Base-by-base conservation (phyloP, 2,797 vertebrate genomes). In the Hemibagrus guttatus region DNA sequence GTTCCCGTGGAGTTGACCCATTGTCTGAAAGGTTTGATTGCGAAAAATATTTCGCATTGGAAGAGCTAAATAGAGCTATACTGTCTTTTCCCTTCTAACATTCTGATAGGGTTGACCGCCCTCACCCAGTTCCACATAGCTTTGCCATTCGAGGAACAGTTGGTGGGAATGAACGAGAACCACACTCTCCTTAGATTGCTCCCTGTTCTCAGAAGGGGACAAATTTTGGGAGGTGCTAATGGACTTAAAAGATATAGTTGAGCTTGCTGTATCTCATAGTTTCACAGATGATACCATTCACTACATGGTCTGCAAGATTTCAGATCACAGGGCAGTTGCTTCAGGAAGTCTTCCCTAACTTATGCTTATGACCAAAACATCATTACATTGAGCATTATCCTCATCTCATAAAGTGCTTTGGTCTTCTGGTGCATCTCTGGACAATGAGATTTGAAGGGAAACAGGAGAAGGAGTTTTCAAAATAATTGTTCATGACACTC, bases 301-400 rank as follows among this genome's bases (percentile, higher is more conserved):
- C 71, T 90, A 88, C 63, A 63, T 91, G 81, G 81, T 84, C 5
- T 69, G 85, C 4, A 91, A 90, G 54, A 91, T 87, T 54, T 85
- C 6, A 28, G 86, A 89, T 78, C 89, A 89, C 76, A 86, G n/a
- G 85, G 19, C 87, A 89, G 7, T n/a, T 90, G 0, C 86, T 90
- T 21, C 86, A 89, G 21, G 75, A 89, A 19, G 66, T 72, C 17
- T 72, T 87, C 17, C 82, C 86, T 4, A 81, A 52, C 54, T 61
- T 87, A 23, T 0, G 4, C 13, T 71, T 84, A 6, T 7, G 74
- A 2, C 82, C 82, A 82, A 39, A 87, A 87, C 86, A 87, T 80
- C 71, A 87, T 83, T 87, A 66, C 17, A 56, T 87, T 8, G 72
- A 87, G 56, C 81, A 84, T 14, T 89, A 85, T 35, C 84, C 82